Evolutionary conservation across 2,888 invertebrate species (phyloP).

Genomic region (Abrostola triplasia): DNA sequence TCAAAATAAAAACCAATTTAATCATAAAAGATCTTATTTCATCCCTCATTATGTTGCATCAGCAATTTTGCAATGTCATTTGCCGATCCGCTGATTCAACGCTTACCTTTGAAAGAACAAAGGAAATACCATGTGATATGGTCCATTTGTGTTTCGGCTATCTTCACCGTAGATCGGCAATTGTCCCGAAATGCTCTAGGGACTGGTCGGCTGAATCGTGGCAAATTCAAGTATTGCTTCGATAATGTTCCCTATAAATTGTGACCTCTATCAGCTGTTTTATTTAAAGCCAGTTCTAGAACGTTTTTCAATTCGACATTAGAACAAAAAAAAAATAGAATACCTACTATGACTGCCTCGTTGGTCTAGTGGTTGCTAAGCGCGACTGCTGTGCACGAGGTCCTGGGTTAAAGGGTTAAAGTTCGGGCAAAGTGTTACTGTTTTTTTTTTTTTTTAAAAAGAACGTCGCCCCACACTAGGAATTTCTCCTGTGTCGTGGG

Average conservation of each 20-base stretch:
- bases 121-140: slow-evolving; percentile 59
- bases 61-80: slow-evolving; percentile 28
- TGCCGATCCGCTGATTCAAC: slow-evolving; percentile 37
- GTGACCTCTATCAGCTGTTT: slow-evolving; percentile 65
- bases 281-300: slow-evolving; percentile 63
- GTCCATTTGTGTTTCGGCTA: slow-evolving; percentile 71
- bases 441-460: no score
- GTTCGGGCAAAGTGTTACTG: no score
- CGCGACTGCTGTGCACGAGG: no score
- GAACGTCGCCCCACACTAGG: no score
- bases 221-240: slow-evolving; percentile 72
- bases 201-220: slow-evolving; percentile 64
- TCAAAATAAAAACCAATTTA: slow-evolving; percentile 9
- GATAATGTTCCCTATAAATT: slow-evolving; percentile 75
- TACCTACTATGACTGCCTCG: no score
- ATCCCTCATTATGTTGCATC: slow-evolving; percentile 21
- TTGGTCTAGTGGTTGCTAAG: no score
- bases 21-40: slow-evolving; percentile 26
- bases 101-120: slow-evolving; percentile 44
- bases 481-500: no score
- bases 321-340: no score
- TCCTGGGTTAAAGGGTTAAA: no score
- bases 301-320: slow-evolving; percentile 15
- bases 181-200: slow-evolving; percentile 62
- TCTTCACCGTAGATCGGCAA: slow-evolving; percentile 70